Base-by-base conservation (phyloP, 1,140 invertebrate genomes). In the Zaprionus davidi region DNA sequence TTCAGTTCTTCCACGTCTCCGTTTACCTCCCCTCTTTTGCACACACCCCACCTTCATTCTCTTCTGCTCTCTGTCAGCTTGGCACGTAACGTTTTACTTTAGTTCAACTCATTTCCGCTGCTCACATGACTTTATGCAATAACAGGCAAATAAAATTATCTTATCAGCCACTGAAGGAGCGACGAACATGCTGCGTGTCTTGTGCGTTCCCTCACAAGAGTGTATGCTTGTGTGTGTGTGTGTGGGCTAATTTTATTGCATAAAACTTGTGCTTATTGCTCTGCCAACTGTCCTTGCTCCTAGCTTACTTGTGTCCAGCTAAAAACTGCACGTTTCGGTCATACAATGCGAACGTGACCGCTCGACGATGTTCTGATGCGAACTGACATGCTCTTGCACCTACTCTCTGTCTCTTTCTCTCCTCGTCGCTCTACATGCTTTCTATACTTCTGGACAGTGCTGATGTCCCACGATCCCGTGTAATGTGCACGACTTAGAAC, bases 91-190 rank as follows among this genome's bases (percentile, higher is more conserved):
- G 68, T 64, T 88, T 90, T 81, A 81, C 85, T 81, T 88, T 78
- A 84, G 85, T 71, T 90, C 80, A 88, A 87, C 84, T 87, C 84
- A 87, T 87, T 87, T 87, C 84, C 84, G 81, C 74, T 60, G 68
- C 78, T 87, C 84, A 84, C 85, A 88, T 90, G 85, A 90, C 85
- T 90, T 90, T 90, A 90, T 90, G 84, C 84, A 90, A 90, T 90
- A 88, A 90, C 84, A 76, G 77, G 62, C 78, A 90, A 87, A 88
- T 88, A 88, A 90, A 88, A 90, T 88, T 88, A 88, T 88, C 84
- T 88, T 90, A 88, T 88, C 84, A 88, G 85, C 74, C 63, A 76
- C 68, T 71, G 82, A 80, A 83, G 81, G 12, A 59, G 71, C 20
- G 46, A 49, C 20, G 46, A 17, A 49, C 63, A 55, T 60, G 41